Conservation (phyloP, 2,888 invertebrate genomes). For the Euplagia quadripunctaria region DNA sequence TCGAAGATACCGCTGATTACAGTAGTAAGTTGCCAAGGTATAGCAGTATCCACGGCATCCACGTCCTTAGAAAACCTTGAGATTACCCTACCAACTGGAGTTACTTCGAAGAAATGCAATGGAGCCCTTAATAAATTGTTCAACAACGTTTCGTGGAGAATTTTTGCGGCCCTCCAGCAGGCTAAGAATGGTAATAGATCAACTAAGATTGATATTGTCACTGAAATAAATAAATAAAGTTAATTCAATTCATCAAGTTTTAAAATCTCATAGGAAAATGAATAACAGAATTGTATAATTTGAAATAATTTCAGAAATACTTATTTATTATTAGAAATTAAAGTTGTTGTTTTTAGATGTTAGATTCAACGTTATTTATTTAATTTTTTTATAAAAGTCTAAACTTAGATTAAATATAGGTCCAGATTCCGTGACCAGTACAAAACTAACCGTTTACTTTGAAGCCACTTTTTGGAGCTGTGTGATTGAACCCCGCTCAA, state of each 20-base stretch:
- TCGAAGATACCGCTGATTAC: slow-evolving; percentile 91
- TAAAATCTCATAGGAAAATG: background rate
- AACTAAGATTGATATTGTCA: slow-evolving; percentile 89
- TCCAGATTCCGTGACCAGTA: too few species aligned
- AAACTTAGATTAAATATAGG: too few species aligned
- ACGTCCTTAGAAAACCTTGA: slow-evolving; percentile 92
- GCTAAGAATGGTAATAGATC: slow-evolving; percentile 91
- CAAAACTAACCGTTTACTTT: too few species aligned
- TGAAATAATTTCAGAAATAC: too few species aligned
- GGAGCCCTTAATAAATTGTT: slow-evolving; percentile 89
- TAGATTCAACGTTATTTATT: too few species aligned
- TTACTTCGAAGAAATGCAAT: slow-evolving; percentile 92
- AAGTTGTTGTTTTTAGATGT: too few species aligned
- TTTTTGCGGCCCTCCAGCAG: slow-evolving; percentile 89
- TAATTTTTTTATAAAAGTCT: too few species aligned
- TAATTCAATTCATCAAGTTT: background rate
- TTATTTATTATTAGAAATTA: too few species aligned
- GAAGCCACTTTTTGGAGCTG: too few species aligned
- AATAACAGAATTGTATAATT: background rate
- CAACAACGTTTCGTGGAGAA: slow-evolving; percentile 88
- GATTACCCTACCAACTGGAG: slow-evolving; percentile 92
- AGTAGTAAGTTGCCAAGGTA: slow-evolving; percentile 90
- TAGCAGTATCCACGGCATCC: slow-evolving; percentile 90
- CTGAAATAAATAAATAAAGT: slow-evolving; percentile 82
- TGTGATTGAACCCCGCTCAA: too few species aligned